Base-by-base conservation (phyloP, 2,113 vertebrate species). In the Myiozetetes cayanensis region DNA sequence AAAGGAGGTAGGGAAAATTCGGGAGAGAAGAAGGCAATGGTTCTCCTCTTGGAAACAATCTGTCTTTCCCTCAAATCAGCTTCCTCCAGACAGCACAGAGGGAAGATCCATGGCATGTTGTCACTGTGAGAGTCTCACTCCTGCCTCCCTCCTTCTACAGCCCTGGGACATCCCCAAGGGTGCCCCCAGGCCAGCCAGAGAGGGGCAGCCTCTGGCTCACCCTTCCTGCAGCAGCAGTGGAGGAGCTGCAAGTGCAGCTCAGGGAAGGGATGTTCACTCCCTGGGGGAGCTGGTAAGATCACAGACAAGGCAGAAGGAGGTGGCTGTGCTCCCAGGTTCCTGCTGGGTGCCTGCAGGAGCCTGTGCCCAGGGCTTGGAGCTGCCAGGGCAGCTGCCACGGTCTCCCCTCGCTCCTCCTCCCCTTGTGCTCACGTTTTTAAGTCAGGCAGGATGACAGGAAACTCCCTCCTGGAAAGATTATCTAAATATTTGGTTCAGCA, bases 331-430 rank as follows among this genome's bases (percentile, higher is more conserved):
- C 21, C 62, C 5, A 8, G 50, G 50, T 55, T 35, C 4, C 50
- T 53, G 73, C 50, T 25, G 15, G 2, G 23, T 4, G 15, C 49
- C 55, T 8, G 50, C 9, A 3, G 58, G 30, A 43, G 20, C 0
- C 28, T 1, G 1, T 9, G 37, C 7, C 30, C 23, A 0, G 24
- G 8, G 1, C 7, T 5, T 27, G 52, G 55, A 28, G 56, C 68
- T 59, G 73, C 39, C 67, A 8, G 79, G 39, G 44, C 24, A 14
- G 15, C 44, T 35, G 59, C 6, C 0, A 2, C 33, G 41, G 3
- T 46, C 31, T 39, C 31, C 52, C 14, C 30, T 7, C 1, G 0
- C 2, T 33, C 58, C 66, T 67, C 75, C 62, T 71, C 37, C 43
- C 56, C 39, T n/a, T 6, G 1, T 4, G 3, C 78, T 87, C 74